Evolutionary conservation across 2,888 invertebrate genomes (phyloP).

Genomic region (Brachypalpus laphriformis): DNA sequence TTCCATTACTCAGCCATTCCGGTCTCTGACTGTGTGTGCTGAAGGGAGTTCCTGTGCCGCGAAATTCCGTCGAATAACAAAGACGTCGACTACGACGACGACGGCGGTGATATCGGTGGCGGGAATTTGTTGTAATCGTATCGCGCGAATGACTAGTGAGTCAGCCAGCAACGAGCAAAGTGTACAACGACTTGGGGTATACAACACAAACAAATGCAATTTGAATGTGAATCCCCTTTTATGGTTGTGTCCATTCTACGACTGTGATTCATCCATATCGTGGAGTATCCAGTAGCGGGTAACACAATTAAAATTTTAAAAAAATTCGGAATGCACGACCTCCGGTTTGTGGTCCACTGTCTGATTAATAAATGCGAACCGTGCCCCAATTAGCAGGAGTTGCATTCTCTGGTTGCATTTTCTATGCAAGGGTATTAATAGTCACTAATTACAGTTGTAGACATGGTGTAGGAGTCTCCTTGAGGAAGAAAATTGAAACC

Average conservation of each 20-base stretch:
- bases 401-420: not conserved
- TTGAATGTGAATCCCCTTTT: not conserved
- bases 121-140: slow-evolving; percentile 34
- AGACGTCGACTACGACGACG: not conserved
- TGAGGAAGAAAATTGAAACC: not conserved
- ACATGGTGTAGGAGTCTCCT: not conserved
- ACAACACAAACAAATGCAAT: not conserved
- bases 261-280: slow-evolving; percentile 42
- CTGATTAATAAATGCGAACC: slow-evolving; percentile 4
- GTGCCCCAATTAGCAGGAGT: not conserved
- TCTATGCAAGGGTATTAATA: not conserved
- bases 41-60: not conserved
- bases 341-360: too few species aligned
- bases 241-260: not conserved
- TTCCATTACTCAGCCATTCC: slow-evolving; percentile 47
- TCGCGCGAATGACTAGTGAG: slow-evolving; percentile 26
- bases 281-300: slow-evolving; percentile 33
- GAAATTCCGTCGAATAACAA: slow-evolving; percentile 33
- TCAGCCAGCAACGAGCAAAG: slow-evolving; percentile 7
- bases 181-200: not conserved
- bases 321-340: slow-evolving; percentile 18
- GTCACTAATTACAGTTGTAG: too few species aligned
- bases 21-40: not conserved
- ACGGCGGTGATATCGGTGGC: not conserved
- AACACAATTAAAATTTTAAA: slow-evolving; percentile 44